phyloP scores from a whole-genome alignment of 2,113 vertebrate genomes.

The Chaenocephalus aceratus region DNA sequence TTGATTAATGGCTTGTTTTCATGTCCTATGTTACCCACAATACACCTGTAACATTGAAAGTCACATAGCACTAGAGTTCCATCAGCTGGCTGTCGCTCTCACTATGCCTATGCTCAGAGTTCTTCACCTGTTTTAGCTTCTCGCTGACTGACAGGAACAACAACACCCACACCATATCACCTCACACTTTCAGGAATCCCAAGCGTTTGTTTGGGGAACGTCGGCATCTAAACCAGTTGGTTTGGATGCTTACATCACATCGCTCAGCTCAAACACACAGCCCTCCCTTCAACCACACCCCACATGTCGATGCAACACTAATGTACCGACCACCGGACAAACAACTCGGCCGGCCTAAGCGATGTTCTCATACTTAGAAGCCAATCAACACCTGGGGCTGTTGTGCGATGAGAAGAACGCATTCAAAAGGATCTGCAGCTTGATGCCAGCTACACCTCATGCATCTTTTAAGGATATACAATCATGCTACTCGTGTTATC shows the following conservation, averaged over 20 bases:
- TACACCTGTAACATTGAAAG: not conserved
- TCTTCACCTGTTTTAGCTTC: slow-evolving; percentile 5
- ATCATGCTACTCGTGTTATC: not conserved
- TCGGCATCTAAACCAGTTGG: slow-evolving; percentile 73
- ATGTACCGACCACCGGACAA: too few relatives aligned
- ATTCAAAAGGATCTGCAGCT: not conserved
- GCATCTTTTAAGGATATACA: not conserved
- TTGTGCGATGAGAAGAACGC: not conserved
- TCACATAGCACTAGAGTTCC: not conserved
- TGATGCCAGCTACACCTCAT: fast-evolving
- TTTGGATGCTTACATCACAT: slow-evolving; percentile 58
- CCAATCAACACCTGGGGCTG: not conserved
- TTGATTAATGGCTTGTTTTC: not conserved
- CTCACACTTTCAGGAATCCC: slow-evolving; percentile 72
- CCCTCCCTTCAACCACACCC: slow-evolving; percentile 57
- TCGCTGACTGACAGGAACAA: slow-evolving; percentile 23
- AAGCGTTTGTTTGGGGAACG: slow-evolving; percentile 59
- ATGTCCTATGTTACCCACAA: not conserved
- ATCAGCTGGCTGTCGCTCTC: not conserved
- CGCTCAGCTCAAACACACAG: slow-evolving; percentile 12
- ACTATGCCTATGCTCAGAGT: not conserved
- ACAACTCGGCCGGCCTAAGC: too few relatives aligned
- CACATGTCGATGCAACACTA: not conserved
- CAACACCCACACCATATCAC: slow-evolving; percentile 3
- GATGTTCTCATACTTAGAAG: not conserved